Evolutionary conservation across 1,140 invertebrate species (phyloP), one percentile per base, ranked within the genome.

Genomic region (Lepidotrigona ventralis): DNA sequence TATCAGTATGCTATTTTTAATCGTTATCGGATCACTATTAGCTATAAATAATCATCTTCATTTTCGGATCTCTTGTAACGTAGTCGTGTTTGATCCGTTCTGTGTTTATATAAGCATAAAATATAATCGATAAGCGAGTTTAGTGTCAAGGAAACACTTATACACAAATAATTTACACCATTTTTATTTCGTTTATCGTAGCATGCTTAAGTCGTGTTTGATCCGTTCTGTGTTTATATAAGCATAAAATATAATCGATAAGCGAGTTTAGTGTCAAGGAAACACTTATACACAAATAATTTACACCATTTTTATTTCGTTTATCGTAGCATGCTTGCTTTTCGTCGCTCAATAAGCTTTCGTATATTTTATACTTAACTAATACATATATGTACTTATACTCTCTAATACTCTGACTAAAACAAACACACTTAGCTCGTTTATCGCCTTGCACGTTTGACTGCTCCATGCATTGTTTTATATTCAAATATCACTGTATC

Each of bases 281-380:
- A 46, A 46, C 17, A 12, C 5, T 14, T 1, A n/a, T n/a, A n/a
- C n/a, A 3, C 63, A 3, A 17, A 17, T 23, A 70, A 54, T 26
- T 53, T 29, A 72, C 46, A 15, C 26, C 54, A 69, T n/a, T 51
- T 76, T 33, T 26, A 4, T 29, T 19, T 53, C 39, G 80, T 39
- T 69, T 29, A 51, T 73, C 46, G 9, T 69, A 23, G 63, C 73
- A 60, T 54, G 73, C 73, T 77, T 77, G 79, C 79, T 81, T 81
- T 8, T 46, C 14, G 66, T 81, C 23, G 60, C 29, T 66, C 71
- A 33, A 29, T 54, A 54, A 66, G 79, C 51, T 81, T 54, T 9
- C 23, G 33, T 3, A 39, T 51, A 74, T 26, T 54, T 29, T 63
- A 54, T 54, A 26, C 63, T 46, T 19, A 64, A n/a, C n/a, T n/a